A percentile compares a stretch with the other conserved stretches of the same genome.
These are phyloP conservation scores for Lottia gigantea DNA, from an alignment of 2,888 invertebrate species.

Conservation along the genomic window DNA sequence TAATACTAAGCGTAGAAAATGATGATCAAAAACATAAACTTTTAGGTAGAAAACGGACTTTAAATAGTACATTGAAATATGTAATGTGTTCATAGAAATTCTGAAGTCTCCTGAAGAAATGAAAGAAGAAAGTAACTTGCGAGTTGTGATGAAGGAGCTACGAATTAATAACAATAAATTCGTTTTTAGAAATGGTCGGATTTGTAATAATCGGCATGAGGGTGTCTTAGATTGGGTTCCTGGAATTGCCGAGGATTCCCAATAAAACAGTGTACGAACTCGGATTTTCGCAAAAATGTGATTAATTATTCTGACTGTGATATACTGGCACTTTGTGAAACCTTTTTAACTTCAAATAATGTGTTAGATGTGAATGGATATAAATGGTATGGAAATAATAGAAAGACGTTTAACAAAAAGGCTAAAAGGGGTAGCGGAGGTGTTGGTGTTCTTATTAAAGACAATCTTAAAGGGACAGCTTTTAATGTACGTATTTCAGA, in stretches of 20 bases:
- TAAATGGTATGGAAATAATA: slow-evolving; percentile 5
- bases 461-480: background rate
- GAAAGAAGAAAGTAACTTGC: background rate
- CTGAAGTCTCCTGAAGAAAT: background rate
- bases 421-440: background rate
- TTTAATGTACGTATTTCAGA: slow-evolving; percentile 1
- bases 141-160: background rate
- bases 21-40: background rate
- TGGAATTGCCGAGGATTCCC: background rate
- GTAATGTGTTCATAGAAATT: background rate
- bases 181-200: background rate
- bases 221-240: background rate
- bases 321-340: slow-evolving; percentile 3
- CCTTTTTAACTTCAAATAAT: background rate
- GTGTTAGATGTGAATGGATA: background rate
- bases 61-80: background rate
- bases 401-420: background rate
- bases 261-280: background rate
- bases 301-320: background rate
- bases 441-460: background rate
- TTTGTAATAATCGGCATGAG: background rate
- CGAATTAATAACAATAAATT: background rate
- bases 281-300: background rate
- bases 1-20: background rate
- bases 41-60: background rate